Percentiles rank a stretch among this genome's conserved stretches.
Conservation (phyloP, 2,797 vertebrate species). For the Tinamus major region DNA sequence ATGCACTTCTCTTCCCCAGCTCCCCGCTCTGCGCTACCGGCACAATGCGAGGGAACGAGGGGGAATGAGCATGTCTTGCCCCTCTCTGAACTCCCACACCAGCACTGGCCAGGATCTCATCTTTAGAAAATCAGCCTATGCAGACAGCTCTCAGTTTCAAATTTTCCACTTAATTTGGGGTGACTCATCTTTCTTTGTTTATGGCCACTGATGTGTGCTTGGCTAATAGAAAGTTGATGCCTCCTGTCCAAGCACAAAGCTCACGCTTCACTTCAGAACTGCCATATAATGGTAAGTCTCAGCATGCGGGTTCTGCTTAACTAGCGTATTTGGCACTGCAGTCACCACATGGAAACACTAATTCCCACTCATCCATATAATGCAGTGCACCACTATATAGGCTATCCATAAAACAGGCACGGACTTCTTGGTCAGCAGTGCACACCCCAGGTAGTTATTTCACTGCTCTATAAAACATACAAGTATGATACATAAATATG, state of each 20-base stretch:
- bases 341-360: neutral
- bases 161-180: constrained; percentile 65
- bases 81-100: neutral
- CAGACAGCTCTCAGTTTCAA: constrained; percentile 40
- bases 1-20: neutral
- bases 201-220: neutral
- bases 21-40: fast-evolving
- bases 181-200: constrained; percentile 65
- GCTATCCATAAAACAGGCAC: constrained; percentile 3
- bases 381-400: neutral
- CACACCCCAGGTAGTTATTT: constrained; percentile 7
- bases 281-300: constrained; percentile 29
- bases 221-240: constrained; percentile 37
- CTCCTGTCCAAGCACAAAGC: constrained; percentile 39
- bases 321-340: neutral
- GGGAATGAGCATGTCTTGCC: neutral
- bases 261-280: constrained; percentile 49
- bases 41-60: fast-evolving
- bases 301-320: constrained; percentile 46
- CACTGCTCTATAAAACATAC: constrained; percentile 1
- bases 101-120: neutral
- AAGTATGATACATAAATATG: neutral
- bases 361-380: constrained; percentile 31
- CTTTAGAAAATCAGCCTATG: neutral
- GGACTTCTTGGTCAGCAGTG: neutral